Evolutionary conservation across 2,888 invertebrate species (phyloP).

Genomic region (Mellilla xanthometata): DNA sequence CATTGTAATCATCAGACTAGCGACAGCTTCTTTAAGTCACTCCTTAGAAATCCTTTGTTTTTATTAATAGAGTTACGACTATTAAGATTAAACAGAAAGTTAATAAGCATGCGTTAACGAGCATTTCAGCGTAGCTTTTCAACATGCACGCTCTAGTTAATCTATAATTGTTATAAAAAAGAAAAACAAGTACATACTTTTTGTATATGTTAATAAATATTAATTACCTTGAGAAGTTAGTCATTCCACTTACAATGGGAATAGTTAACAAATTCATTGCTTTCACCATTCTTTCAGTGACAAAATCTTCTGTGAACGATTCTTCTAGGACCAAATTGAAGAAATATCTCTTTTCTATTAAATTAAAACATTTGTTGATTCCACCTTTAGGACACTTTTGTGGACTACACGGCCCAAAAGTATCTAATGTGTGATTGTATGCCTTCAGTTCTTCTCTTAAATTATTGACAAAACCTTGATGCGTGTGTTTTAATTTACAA

Average conservation of each 20-base stretch:
- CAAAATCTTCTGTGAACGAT: slow-evolving; percentile 53
- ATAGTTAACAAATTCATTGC: slow-evolving; percentile 53
- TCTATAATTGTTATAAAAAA: no score
- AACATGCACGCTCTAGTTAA: no score
- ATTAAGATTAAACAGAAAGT: no score
- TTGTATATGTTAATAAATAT: no score
- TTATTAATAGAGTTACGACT: no score
- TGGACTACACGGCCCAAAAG: slow-evolving; percentile 57
- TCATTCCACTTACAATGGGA: slow-evolving; percentile 57
- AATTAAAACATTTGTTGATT: slow-evolving; percentile 49
- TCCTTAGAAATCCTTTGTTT: no score
- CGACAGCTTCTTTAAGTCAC: no score
- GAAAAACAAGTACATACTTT: no score
- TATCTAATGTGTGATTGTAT: slow-evolving; percentile 59
- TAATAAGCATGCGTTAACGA: no score
- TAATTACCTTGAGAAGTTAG: slow-evolving; percentile 59
- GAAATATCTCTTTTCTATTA: slow-evolving; percentile 58
- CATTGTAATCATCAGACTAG: no score
- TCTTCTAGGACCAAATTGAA: slow-evolving; percentile 67
- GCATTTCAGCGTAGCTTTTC: no score
- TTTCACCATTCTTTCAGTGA: slow-evolving; percentile 55
- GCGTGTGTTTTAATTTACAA: slow-evolving; percentile 53
- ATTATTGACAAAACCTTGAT: slow-evolving; percentile 50
- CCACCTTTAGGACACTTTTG: slow-evolving; percentile 49
- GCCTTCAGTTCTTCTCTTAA: slow-evolving; percentile 49